Evolutionary conservation across 2,888 invertebrate genomes (phyloP).

Genomic region (Himalopsyche tibetana): DNA sequence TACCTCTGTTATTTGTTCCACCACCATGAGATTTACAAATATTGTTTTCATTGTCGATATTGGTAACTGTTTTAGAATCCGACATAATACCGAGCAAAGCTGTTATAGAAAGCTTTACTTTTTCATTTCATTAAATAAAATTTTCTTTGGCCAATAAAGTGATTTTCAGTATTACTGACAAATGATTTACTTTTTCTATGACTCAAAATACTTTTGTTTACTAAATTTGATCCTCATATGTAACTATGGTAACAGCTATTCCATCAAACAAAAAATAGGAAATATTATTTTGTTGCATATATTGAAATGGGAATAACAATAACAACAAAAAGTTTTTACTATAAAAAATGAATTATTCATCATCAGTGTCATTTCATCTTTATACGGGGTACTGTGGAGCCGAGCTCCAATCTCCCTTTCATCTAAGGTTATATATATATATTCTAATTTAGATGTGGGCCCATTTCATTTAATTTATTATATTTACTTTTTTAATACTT

Average conservation of each 20-base stretch:
- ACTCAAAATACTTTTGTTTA: constrained; percentile 11
- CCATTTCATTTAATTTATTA: too few relatives aligned
- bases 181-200: constrained; percentile 10
- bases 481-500: too few relatives aligned
- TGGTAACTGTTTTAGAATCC: neutral
- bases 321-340: too few relatives aligned
- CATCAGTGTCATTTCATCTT: too few relatives aligned
- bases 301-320: too few relatives aligned
- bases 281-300: too few relatives aligned
- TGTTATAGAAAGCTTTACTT: neutral
- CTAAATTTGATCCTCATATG: neutral
- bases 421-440: too few relatives aligned
- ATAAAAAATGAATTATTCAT: too few relatives aligned
- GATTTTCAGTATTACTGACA: neutral
- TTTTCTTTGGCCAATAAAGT: neutral
- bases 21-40: constrained; percentile 64
- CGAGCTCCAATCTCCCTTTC: too few relatives aligned
- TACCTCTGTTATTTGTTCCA: constrained; percentile 61
- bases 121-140: neutral
- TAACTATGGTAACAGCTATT: constrained; percentile 11
- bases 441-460: too few relatives aligned
- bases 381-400: too few relatives aligned
- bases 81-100: neutral
- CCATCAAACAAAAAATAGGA: too few relatives aligned
- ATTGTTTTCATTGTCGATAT: constrained; percentile 35